Conservation (phyloP, 2,888 invertebrate genomes). For the Agrochola lota region DNA sequence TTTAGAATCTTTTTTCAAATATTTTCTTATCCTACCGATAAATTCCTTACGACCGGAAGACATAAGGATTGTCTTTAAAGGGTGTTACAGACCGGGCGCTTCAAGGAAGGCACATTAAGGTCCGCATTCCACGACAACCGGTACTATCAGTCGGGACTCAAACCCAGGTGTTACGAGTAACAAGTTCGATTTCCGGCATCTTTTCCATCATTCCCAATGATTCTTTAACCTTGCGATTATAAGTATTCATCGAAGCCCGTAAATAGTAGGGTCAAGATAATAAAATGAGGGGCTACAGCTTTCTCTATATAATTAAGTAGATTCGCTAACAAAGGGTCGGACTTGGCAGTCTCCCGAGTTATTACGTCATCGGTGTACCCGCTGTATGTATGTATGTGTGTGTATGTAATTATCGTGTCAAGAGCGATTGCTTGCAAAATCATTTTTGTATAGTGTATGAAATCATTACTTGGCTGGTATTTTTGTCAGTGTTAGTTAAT, state of each 20-base stretch:
- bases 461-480: conserved; percentile 25
- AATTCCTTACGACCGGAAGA: background rate
- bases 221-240: conserved; percentile 31
- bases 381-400: conserved; percentile 6
- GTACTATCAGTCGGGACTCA: conserved; percentile 34
- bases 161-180: conserved; percentile 39
- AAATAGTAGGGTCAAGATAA: conserved; percentile 58
- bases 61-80: conserved; percentile 11
- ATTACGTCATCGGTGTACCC: conserved; percentile 50
- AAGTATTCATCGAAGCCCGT: conserved; percentile 45
- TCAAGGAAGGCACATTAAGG: conserved; percentile 56
- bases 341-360: conserved; percentile 18
- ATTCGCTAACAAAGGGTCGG: conserved; percentile 59
- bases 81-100: conserved; percentile 29
- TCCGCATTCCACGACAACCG: conserved; percentile 63
- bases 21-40: conserved; percentile 9
- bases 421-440: conserved; percentile 53
- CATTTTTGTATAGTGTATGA: conserved; percentile 33
- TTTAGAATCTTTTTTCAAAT: conserved; percentile 3
- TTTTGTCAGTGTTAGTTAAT: background rate
- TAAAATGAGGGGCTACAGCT: conserved; percentile 49
- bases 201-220: conserved; percentile 14
- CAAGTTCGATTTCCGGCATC: conserved; percentile 51
- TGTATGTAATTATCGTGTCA: conserved; percentile 39
- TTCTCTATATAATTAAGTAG: conserved; percentile 55